phyloP scores from a whole-genome alignment of 2,113 vertebrate genomes.

The Kobus ellipsiprymnus region DNA sequence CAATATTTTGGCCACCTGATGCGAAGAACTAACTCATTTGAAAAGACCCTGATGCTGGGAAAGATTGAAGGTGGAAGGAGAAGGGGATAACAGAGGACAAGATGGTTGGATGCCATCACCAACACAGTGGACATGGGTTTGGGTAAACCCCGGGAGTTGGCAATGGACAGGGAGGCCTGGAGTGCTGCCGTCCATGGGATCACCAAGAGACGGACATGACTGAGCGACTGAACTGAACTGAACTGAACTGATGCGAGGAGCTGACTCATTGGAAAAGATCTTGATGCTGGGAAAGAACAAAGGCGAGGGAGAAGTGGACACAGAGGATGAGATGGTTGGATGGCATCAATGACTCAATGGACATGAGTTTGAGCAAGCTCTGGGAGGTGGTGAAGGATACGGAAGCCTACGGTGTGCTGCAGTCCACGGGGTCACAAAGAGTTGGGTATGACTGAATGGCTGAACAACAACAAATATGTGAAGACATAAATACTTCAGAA shows the following conservation, averaged over 20 bases:
- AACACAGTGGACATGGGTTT: neutral
- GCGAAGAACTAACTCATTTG: neutral
- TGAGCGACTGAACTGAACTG: neutral
- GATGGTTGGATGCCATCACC: neutral
- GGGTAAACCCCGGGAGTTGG: fast-evolving
- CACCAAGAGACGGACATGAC: fast-evolving
- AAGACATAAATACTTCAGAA: neutral
- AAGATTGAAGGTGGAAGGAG: neutral
- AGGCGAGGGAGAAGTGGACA: neutral
- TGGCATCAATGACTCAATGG: neutral
- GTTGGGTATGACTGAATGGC: neutral
- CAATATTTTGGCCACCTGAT: neutral
- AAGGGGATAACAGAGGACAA: neutral
- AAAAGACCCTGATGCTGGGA: neutral
- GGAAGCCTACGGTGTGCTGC: neutral
- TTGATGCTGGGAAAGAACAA: neutral
- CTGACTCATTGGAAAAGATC: neutral
- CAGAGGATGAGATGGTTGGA: neutral
- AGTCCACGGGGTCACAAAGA: fast-evolving
- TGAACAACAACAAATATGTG: neutral
- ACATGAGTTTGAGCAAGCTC: neutral
- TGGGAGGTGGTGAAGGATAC: neutral
- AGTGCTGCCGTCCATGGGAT: fast-evolving
- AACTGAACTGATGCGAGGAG: neutral
- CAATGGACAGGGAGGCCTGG: neutral